Base-by-base conservation (phyloP, 2,113 vertebrate genomes). In the Leucosticte australis region DNA sequence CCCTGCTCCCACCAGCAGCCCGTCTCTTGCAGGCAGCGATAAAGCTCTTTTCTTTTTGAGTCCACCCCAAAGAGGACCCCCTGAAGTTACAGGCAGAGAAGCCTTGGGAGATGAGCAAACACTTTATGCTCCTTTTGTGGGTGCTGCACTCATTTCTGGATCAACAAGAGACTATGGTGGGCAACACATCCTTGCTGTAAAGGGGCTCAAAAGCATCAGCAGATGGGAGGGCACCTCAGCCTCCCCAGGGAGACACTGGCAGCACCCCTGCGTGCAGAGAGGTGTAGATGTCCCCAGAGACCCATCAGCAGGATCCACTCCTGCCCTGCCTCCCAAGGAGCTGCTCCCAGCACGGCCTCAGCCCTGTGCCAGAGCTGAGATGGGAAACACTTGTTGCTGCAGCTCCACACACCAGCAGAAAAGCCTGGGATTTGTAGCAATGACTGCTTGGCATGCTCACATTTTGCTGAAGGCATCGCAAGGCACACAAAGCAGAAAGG, bases 1-100 rank as follows among this genome's bases (percentile, higher is more conserved):
- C 55, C 21, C 28, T 2, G 1, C 19, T 67, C 24, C 35, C 46
- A 62, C 4, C 64, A 70, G 41, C 49, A 42, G 55, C 27, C n/a
- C 0, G 0, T 6, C 69, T 31, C 30, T 63, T 42, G 18, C 6
- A 4, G 31, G 37, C 0, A 0, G 8, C 26, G n/a, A 41, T 39
- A 65, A 62, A 91, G 10, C 31, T 56, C 42, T 70, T 59, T 84
- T 42, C 59, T 33, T 67, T 15, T 4, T 33, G 9, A 60, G 44
- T 20, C 37, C 3, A 3, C 12, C 33, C 24, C 23, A 9, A 5
- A 3, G 17, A 76, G 10, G 23, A 26, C 1, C 1, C 5, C 15
- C n/a, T 53, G 7, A 81, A 84, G 17, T n/a, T 41, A 60, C 5
- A n/a, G 6, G 30, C 37, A 83, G 44, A 41, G 33, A 69, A 60